Evolutionary conservation across 1,140 invertebrate species (phyloP).

Genomic region (Scaptomyza pallida): DNA sequence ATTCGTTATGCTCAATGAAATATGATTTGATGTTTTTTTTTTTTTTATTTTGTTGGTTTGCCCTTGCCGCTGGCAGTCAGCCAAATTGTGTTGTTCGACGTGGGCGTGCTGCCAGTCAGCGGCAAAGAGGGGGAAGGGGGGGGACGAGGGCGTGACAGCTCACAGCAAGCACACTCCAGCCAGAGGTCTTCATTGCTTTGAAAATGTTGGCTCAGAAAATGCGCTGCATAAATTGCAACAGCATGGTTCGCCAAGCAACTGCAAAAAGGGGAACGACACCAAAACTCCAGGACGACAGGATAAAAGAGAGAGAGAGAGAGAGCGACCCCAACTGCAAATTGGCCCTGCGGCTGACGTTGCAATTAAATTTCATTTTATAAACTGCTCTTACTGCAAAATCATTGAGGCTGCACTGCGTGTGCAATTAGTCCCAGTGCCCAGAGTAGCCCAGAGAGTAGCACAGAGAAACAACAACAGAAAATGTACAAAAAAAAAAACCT

Average conservation of each 20-base stretch:
- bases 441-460: background rate
- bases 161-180: constrained; percentile 3
- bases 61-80: constrained; percentile 52
- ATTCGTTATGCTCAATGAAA: constrained; percentile 22
- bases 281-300: background rate
- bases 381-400: constrained; percentile 42
- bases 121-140: background rate
- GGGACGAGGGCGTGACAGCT: constrained; percentile 23
- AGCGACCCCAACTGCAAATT: constrained; percentile 51
- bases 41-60: constrained; percentile 32
- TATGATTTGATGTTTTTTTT: constrained; percentile 31
- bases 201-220: constrained; percentile 16
- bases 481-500: constrained; percentile 8
- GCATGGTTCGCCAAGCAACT: background rate
- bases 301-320: too few species aligned
- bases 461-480: background rate
- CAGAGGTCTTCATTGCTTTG: constrained; percentile 35
- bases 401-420: constrained; percentile 45
- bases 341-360: constrained; percentile 53
- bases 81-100: constrained; percentile 64
- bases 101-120: constrained; percentile 36
- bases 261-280: too few species aligned
- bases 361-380: constrained; percentile 79
- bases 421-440: constrained; percentile 51
- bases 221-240: constrained; percentile 49